phyloP scores from a whole-genome alignment of 1,140 invertebrate species.

The Tetramorium alpestre region DNA sequence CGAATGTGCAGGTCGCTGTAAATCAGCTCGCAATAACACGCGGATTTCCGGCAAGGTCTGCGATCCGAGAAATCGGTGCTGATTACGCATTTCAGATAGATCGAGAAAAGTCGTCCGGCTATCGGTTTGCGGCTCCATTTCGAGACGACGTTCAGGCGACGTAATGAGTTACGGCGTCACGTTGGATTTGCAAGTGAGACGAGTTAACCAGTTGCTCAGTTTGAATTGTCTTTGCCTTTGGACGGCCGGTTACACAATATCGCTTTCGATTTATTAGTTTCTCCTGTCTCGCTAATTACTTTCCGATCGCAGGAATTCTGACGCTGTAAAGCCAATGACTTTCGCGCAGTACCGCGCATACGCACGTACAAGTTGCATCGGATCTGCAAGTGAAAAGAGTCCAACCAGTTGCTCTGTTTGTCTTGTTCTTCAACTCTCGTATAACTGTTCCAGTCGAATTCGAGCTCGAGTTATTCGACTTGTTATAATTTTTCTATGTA shows the following conservation, averaged over 20 bases:
- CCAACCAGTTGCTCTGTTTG: slow-evolving; percentile 21
- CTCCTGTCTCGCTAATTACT: slow-evolving; percentile 45
- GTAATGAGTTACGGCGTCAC: slow-evolving; percentile 56
- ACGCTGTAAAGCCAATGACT: background rate
- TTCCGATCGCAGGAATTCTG: slow-evolving; percentile 5
- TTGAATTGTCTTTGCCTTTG: slow-evolving; percentile 36
- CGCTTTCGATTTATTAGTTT: slow-evolving; percentile 54
- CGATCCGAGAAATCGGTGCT: slow-evolving; percentile 52
- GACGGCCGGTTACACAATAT: slow-evolving; percentile 23
- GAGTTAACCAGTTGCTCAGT: slow-evolving; percentile 40
- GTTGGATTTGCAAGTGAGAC: slow-evolving; percentile 56
- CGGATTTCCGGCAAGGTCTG: slow-evolving; percentile 12
- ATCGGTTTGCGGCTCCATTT: slow-evolving; percentile 61
- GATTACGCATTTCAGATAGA: slow-evolving; percentile 50
- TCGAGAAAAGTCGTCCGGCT: slow-evolving; percentile 50
- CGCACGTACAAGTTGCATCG: slow-evolving; percentile 4
- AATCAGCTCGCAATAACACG: slow-evolving; percentile 11
- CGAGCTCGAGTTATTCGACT: too few species aligned
- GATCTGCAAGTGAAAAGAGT: slow-evolving; percentile 39
- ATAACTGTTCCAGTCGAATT: background rate
- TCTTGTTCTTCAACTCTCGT: background rate
- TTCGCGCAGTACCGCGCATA: background rate
- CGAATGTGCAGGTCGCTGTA: background rate
- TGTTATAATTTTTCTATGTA: background rate
- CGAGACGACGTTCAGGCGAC: slow-evolving; percentile 32